phyloP scores from a whole-genome alignment of 1,140 invertebrate species.

The Drosophila bocki region DNA sequence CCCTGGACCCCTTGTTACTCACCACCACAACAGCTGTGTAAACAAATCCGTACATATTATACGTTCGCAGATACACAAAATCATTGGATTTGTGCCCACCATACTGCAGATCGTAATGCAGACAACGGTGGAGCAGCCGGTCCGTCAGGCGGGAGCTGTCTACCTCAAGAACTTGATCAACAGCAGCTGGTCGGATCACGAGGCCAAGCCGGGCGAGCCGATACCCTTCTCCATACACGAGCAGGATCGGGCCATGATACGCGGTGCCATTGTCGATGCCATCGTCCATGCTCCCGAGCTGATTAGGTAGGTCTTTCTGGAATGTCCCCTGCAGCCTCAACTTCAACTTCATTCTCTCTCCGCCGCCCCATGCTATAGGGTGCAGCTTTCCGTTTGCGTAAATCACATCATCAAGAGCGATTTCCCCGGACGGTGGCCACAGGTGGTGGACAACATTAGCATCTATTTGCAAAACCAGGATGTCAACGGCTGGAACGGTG shows the following conservation, averaged over 20 bases:
- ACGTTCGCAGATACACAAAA: slow-evolving; percentile 93
- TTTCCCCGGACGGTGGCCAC: slow-evolving; percentile 97
- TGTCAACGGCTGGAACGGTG: slow-evolving; percentile 94
- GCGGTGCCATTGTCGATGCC: slow-evolving; percentile 97
- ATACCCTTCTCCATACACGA: slow-evolving; percentile 96
- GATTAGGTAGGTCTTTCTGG: slow-evolving; percentile 87
- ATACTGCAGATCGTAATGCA: slow-evolving; percentile 97
- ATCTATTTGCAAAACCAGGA: slow-evolving; percentile 89
- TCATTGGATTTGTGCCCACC: slow-evolving; percentile 97
- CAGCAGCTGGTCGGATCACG: slow-evolving; percentile 95
- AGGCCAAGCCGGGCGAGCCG: slow-evolving; percentile 90
- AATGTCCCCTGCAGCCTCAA: too few relatives aligned
- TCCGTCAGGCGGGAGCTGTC: slow-evolving; percentile 97
- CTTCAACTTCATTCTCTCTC: not conserved
- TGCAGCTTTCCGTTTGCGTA: slow-evolving; percentile 96
- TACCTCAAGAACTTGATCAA: slow-evolving; percentile 98
- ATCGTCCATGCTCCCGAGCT: slow-evolving; percentile 96
- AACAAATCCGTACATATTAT: slow-evolving; percentile 52
- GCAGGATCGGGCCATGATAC: slow-evolving; percentile 96
- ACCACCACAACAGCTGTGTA: slow-evolving; percentile 64
- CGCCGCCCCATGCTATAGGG: slow-evolving; percentile 85
- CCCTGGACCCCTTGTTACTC: slow-evolving; percentile 24
- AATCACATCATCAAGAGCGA: slow-evolving; percentile 97
- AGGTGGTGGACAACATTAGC: slow-evolving; percentile 97
- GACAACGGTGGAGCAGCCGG: slow-evolving; percentile 94